These are phyloP conservation scores for Carapus acus DNA, from an alignment of 2,797 vertebrate genomes.

Conservation along the genomic window DNA sequence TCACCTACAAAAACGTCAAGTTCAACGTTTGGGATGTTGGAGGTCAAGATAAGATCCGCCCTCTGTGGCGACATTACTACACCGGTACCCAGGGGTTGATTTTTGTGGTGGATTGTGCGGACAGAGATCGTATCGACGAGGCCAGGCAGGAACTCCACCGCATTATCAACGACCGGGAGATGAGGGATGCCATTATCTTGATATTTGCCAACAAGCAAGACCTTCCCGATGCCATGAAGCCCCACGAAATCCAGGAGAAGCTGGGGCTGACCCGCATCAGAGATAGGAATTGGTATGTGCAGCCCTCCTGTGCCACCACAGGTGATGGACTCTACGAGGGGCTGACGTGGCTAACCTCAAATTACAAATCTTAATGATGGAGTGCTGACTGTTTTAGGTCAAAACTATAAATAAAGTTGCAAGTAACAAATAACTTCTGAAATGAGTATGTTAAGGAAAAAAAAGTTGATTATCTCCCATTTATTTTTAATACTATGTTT, in stretches of 20 bases:
- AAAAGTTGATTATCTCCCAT: conserved; percentile 73
- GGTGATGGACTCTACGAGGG: conserved; percentile 99
- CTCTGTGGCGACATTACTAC: conserved; percentile 99
- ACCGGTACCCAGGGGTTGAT: conserved; percentile 98
- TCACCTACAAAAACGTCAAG: conserved; percentile 99
- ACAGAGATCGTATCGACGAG: conserved; percentile 98
- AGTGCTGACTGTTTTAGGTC: conserved; percentile 82
- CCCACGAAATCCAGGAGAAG: conserved; percentile 99
- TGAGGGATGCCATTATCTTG: conserved; percentile 99
- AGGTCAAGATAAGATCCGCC: conserved; percentile 98
- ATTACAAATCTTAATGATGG: conserved; percentile 99
- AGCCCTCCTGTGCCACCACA: conserved; percentile 97
- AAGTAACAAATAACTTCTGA: conserved; percentile 77
- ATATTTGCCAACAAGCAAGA: conserved; percentile 99
- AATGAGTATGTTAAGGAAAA: conserved; percentile 73
- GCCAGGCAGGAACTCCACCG: conserved; percentile 98
- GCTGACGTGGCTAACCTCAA: conserved; percentile 99
- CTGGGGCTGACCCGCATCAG: conserved; percentile 97
- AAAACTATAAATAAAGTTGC: conserved; percentile 69
- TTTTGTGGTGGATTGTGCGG: conserved; percentile 99
- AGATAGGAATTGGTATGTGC: conserved; percentile 99
- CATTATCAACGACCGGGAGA: conserved; percentile 99
- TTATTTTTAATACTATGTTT: conserved; percentile 76
- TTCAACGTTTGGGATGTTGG: conserved; percentile 99
- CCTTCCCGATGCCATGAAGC: conserved; percentile 99